Evolutionary conservation across 2,113 vertebrate species (phyloP).

Genomic region (Podilymbus podiceps): DNA sequence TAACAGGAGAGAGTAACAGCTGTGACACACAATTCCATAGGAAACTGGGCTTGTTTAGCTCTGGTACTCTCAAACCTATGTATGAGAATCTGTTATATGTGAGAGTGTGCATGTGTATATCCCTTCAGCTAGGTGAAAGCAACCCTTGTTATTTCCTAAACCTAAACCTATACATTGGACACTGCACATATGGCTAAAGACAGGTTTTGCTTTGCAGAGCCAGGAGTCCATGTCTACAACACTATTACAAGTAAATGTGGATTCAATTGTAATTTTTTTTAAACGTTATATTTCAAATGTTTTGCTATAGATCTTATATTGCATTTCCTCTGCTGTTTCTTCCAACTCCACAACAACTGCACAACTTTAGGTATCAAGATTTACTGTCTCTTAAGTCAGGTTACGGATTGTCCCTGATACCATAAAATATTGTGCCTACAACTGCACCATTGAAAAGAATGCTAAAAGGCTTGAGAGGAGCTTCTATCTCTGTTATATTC

Average conservation of each 20-base stretch:
- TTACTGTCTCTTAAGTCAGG: not conserved
- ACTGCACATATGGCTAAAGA: not conserved
- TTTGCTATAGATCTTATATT: not conserved
- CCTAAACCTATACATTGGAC: too few species aligned
- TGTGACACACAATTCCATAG: not conserved
- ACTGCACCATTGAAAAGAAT: not conserved
- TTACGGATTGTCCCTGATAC: not conserved
- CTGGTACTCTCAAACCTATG: not conserved
- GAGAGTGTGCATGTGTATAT: not conserved
- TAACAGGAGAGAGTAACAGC: not conserved
- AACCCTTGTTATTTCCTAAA: not conserved
- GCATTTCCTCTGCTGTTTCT: not conserved
- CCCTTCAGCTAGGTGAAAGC: not conserved
- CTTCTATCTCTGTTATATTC: not conserved
- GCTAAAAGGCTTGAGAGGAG: not conserved
- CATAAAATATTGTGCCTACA: not conserved
- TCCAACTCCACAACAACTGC: not conserved
- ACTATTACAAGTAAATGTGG: not conserved
- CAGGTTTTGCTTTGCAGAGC: not conserved
- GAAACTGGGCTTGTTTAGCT: not conserved
- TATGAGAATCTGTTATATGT: not conserved
- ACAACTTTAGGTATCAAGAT: not conserved
- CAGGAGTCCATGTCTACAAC: not conserved
- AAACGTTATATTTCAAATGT: not conserved
- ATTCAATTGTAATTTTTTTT: not conserved